Evolutionary conservation across 2,797 vertebrate genomes (phyloP).

Genomic region (Danio kyathit): DNA sequence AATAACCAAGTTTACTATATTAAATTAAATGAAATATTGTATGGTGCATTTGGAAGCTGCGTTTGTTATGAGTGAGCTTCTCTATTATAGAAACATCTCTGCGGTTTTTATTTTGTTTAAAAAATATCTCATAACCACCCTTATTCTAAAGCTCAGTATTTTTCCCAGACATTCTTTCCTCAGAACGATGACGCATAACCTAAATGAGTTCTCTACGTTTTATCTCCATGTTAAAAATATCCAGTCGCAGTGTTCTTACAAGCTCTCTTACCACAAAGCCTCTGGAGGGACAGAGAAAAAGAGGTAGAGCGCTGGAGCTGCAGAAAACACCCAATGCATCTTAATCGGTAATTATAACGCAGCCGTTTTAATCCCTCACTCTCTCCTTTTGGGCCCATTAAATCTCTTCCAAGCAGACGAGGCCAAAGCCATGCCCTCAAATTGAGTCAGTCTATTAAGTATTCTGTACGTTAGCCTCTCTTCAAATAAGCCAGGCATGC

Average conservation of each 20-base stretch:
- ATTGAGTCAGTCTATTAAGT: neutral
- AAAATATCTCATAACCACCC: neutral
- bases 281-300: slow-evolving; percentile 37
- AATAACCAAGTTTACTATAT: too few relatives aligned
- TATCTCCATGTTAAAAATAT: slow-evolving; percentile 71
- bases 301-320: neutral
- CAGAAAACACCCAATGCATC: neutral
- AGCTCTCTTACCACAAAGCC: slow-evolving; percentile 37
- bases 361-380: slow-evolving; percentile 7
- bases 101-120: neutral
- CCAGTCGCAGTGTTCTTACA: slow-evolving; percentile 60
- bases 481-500: neutral
- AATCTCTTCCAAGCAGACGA: neutral
- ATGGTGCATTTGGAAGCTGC: too few relatives aligned
- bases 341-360: slow-evolving; percentile 2
- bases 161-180: slow-evolving; percentile 80
- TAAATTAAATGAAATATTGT: too few relatives aligned
- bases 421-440: neutral
- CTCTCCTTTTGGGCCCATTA: slow-evolving; percentile 20
- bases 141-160: slow-evolving; percentile 51
- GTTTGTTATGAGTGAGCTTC: too few relatives aligned
- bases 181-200: slow-evolving; percentile 74
- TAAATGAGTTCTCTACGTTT: slow-evolving; percentile 62
- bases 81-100: neutral
- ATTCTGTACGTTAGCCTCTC: neutral